Conservation (phyloP, 2,113 vertebrate genomes). For the Diadophis punctatus region DNA sequence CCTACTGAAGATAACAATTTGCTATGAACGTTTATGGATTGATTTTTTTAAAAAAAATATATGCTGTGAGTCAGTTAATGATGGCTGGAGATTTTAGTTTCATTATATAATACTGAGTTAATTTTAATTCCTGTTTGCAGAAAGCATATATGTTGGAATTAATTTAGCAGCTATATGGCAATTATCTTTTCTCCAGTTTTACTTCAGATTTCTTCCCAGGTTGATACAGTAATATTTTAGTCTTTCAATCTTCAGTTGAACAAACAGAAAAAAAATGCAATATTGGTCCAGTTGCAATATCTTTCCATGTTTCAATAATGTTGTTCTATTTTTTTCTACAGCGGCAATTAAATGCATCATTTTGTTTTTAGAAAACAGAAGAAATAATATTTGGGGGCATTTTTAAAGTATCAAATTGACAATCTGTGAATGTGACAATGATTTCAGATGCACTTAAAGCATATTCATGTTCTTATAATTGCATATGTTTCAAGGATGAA, state of each 20-base stretch:
- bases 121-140: neutral
- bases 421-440: neutral
- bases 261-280: neutral
- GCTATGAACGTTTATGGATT: neutral
- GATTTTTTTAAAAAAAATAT: neutral
- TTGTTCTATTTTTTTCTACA: neutral
- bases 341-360: neutral
- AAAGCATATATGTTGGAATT: neutral
- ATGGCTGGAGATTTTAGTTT: neutral
- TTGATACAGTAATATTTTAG: neutral
- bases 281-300: neutral
- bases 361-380: neutral
- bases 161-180: neutral
- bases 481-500: neutral
- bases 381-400: neutral
- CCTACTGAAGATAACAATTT: neutral
- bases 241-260: neutral
- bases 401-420: neutral
- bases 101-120: neutral
- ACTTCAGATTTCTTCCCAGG: neutral
- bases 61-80: neutral
- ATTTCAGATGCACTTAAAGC: neutral
- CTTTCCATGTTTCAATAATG: neutral
- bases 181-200: neutral
- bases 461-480: neutral